A percentile compares a stretch with the other conserved stretches of the same genome.
Evolutionary conservation across 2,888 invertebrate genomes (phyloP).

Genomic region (Venusia cambrica): DNA sequence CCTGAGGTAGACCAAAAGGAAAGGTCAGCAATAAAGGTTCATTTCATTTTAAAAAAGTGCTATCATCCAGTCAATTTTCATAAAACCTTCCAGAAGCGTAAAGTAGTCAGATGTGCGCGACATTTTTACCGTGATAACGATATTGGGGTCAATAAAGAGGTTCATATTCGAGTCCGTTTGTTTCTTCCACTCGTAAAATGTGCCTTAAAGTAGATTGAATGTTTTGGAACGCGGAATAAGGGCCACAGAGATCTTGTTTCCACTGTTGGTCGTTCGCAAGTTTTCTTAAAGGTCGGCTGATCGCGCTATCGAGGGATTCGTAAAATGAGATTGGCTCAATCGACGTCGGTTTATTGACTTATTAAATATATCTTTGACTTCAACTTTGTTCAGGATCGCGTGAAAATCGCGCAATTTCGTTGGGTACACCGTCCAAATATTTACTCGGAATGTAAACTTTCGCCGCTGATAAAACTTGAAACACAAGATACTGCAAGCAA

Average conservation of each 20-base stretch:
- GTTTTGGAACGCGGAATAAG: constrained; percentile 41
- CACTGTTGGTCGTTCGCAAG: constrained; percentile 48
- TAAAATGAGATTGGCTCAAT: constrained; percentile 74
- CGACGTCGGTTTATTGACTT: constrained; percentile 71
- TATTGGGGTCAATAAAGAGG: constrained; percentile 15
- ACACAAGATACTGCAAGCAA: constrained; percentile 7
- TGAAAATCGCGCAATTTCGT: constrained; percentile 43
- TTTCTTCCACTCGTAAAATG: constrained; percentile 31
- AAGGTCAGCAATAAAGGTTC: constrained; percentile 39
- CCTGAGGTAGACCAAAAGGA: not conserved
- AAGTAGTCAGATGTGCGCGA: constrained; percentile 31
- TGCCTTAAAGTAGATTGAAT: constrained; percentile 35
- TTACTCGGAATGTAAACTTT: constrained; percentile 10
- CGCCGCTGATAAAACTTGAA: constrained; percentile 8
- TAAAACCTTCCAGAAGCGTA: constrained; percentile 36
- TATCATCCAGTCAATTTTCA: constrained; percentile 36
- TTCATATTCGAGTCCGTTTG: constrained; percentile 26
- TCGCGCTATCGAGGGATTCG: constrained; percentile 62
- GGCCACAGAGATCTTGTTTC: constrained; percentile 43
- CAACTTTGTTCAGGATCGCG: constrained; percentile 46
- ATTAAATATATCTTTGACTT: constrained; percentile 71
- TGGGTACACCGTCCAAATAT: constrained; percentile 32
- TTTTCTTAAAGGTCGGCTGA: constrained; percentile 56
- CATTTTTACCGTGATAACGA: constrained; percentile 12
- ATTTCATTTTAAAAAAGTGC: constrained; percentile 51